These are phyloP conservation scores for Unio delphinus DNA, from an alignment of 2,888 invertebrate genomes.

Conservation along the genomic window DNA sequence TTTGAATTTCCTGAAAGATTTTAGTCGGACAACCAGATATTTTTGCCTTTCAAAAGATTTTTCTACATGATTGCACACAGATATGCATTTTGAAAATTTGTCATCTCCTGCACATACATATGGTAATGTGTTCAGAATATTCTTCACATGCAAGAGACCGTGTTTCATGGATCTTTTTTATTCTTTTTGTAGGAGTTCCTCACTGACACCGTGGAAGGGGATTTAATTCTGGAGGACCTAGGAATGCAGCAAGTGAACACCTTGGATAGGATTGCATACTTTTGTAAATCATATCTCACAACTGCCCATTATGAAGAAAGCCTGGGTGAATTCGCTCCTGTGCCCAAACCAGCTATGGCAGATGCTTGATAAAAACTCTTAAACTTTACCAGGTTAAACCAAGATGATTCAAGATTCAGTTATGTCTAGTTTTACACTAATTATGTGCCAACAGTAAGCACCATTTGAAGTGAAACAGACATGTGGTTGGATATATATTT, in stretches of 20 bases:
- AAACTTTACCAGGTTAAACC: not conserved
- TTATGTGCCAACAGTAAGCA: not conserved
- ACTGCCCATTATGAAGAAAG: slow-evolving; percentile 82
- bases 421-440: not conserved
- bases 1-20: too few species aligned
- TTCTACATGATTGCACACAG: too few species aligned
- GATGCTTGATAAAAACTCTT: not conserved
- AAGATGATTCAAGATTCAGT: not conserved
- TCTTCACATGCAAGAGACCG: too few species aligned
- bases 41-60: too few species aligned
- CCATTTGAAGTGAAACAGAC: not conserved
- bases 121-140: too few species aligned
- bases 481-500: too few species aligned
- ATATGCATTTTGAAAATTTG: too few species aligned
- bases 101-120: too few species aligned
- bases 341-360: not conserved
- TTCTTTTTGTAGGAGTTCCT: slow-evolving; percentile 79
- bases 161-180: slow-evolving; percentile 2
- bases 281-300: slow-evolving; percentile 81
- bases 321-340: slow-evolving; percentile 81
- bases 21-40: too few species aligned
- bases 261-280: slow-evolving; percentile 89
- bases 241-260: slow-evolving; percentile 84
- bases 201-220: slow-evolving; percentile 78
- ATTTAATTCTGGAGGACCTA: slow-evolving; percentile 85